Evolutionary conservation across 2,113 vertebrate genomes (phyloP).

Genomic region (Corythornis madagascariensis): DNA sequence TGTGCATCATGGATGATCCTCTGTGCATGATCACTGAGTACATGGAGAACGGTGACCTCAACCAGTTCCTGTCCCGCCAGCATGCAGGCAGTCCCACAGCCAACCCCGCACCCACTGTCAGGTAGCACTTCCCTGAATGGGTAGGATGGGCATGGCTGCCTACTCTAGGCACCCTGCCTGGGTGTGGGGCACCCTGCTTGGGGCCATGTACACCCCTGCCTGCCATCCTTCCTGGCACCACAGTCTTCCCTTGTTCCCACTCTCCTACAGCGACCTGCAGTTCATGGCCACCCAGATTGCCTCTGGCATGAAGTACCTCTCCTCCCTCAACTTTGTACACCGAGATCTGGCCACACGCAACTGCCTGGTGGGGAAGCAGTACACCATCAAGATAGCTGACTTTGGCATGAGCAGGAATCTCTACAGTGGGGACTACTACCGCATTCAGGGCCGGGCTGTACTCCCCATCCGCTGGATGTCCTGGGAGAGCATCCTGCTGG

Average conservation of each 20-base stretch:
- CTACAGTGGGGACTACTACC: constrained; percentile 96
- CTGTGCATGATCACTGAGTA: constrained; percentile 99
- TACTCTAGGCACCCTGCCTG: background rate
- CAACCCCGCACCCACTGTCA: constrained; percentile 72
- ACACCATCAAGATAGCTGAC: constrained; percentile 97
- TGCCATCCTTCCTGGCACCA: rapidly evolving
- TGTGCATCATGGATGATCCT: constrained; percentile 90
- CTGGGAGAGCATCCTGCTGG: constrained; percentile 97
- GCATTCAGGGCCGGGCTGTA: constrained; percentile 95
- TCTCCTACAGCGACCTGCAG: constrained; percentile 76
- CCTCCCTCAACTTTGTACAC: constrained; percentile 96
- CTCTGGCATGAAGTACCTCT: constrained; percentile 97
- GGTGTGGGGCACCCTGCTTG: rapidly evolving
- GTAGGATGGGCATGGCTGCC: background rate
- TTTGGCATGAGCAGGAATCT: constrained; percentile 99
- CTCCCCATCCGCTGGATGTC: constrained; percentile 99
- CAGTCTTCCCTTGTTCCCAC: background rate
- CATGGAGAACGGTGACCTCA: constrained; percentile 98
- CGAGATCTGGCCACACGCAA: constrained; percentile 96
- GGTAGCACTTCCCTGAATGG: constrained; percentile 56
- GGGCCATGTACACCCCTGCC: rapidly evolving
- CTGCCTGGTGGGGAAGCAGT: constrained; percentile 93
- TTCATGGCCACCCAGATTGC: constrained; percentile 92
- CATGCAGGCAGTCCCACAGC: constrained; percentile 67
- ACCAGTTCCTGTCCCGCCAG: constrained; percentile 94